phyloP scores from a whole-genome alignment of 2,797 vertebrate species.

The Lycodopsis pacificus region DNA sequence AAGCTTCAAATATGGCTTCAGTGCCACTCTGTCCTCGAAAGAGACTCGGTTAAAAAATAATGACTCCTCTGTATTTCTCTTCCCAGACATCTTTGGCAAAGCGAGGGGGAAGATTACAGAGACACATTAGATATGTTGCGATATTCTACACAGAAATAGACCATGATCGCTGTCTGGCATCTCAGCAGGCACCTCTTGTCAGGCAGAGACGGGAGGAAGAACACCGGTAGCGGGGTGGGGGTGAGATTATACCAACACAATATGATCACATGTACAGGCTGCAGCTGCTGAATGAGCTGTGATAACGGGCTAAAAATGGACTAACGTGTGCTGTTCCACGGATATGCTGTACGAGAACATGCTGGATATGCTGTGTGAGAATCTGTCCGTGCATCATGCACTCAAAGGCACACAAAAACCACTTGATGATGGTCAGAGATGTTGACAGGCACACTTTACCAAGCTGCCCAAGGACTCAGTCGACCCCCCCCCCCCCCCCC shows the following conservation, averaged over 20 bases:
- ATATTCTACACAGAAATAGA: constrained; percentile 17
- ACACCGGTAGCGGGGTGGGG: no score
- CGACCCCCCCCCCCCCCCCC: background rate
- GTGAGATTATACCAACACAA: background rate
- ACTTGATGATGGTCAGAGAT: constrained; percentile 6
- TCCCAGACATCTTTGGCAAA: background rate
- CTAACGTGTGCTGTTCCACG: background rate
- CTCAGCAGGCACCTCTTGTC: background rate
- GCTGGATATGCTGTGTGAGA: background rate
- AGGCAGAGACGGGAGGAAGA: constrained; percentile 4
- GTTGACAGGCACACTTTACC: background rate
- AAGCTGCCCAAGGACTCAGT: constrained; percentile 24
- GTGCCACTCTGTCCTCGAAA: no score
- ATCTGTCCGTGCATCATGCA: background rate
- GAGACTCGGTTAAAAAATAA: no score
- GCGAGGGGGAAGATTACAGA: constrained; percentile 1
- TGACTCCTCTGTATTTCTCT: background rate
- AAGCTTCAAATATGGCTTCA: no score
- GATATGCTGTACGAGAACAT: background rate
- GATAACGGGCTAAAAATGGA: background rate
- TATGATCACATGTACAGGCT: constrained; percentile 12
- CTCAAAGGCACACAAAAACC: background rate
- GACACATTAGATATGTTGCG: constrained; percentile 16
- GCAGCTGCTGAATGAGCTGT: constrained; percentile 13
- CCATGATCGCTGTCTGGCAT: constrained; percentile 20